Evolutionary conservation across 2,888 invertebrate species (phyloP).

Genomic region (Platynereis dumerilii): DNA sequence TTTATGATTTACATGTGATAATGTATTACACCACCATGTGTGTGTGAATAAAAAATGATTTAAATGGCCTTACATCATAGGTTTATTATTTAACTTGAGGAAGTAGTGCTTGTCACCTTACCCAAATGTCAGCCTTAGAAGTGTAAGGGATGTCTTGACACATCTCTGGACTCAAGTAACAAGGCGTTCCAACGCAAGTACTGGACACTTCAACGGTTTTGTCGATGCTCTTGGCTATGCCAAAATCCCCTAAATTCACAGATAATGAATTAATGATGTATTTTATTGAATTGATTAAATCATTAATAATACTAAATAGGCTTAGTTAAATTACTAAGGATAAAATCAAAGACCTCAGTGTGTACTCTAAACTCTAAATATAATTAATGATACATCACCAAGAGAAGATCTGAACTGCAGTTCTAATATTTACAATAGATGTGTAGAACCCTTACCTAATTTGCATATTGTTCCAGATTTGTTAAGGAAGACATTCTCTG

Average conservation of each 20-base stretch:
- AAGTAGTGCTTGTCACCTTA: too few relatives aligned
- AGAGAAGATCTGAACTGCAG: too few relatives aligned
- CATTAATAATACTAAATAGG: too few relatives aligned
- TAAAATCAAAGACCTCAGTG: not conserved
- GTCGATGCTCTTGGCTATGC: constrained; percentile 57
- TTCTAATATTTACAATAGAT: too few relatives aligned
- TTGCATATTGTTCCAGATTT: constrained; percentile 55
- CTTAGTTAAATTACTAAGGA: not conserved
- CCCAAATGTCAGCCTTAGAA: constrained; percentile 61
- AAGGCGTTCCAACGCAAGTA: constrained; percentile 60
- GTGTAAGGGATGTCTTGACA: constrained; percentile 61
- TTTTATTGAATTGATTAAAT: too few relatives aligned
- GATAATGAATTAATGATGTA: not conserved
- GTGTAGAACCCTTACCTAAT: constrained; percentile 47
- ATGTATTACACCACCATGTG: too few relatives aligned
- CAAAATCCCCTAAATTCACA: constrained; percentile 55
- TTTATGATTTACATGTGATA: too few relatives aligned
- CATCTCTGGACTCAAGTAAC: constrained; percentile 58
- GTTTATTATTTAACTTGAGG: too few relatives aligned
- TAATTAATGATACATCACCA: too few relatives aligned
- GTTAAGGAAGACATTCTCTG: constrained; percentile 58
- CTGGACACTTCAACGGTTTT: constrained; percentile 56
- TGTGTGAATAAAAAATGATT: too few relatives aligned
- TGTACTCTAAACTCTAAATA: not conserved
- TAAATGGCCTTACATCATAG: too few relatives aligned